Base-by-base conservation (phyloP, 1,140 invertebrate species). In the Drosophila setifemur region DNA sequence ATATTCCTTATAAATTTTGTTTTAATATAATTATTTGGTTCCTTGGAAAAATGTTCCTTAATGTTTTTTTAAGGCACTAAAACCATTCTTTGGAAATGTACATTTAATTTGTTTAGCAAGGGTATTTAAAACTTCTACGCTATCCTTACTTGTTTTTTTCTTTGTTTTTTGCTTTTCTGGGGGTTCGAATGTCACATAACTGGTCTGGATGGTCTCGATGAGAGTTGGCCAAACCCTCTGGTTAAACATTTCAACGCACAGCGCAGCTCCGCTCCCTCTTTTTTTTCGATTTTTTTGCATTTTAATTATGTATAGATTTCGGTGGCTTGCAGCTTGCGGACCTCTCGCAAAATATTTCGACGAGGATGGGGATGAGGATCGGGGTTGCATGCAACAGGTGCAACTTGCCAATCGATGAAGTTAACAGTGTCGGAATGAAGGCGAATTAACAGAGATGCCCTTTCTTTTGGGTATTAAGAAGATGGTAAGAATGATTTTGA, bases 291-390 rank as follows among this genome's bases (percentile, higher is more conserved):
- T 23, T n/a, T 50, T 40, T 48, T 42, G 9, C n/a, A 35, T 74
- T 76, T 83, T 83, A 83, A 83, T 83, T 86, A 82, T 72, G 64
- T 86, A 85, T 83, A 85, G 79, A 83, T 83, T 83, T 83, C 42
- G 69, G 52, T 31, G 44, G 64, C 64, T 71, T 83, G 78, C 78
- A 85, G 73, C 78, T 78, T 83, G 78, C 79, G 39, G 43, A 12
- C 12, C 7, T 37, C n/a, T n/a, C n/a, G 33, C 31, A 35, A 14
- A 12, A 14, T 35, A 4, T 12, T 12, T n/a, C n/a, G n/a, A n/a
- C n/a, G n/a, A n/a, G n/a, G n/a, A n/a, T n/a, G n/a, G n/a, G n/a
- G n/a, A n/a, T n/a, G n/a, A n/a, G n/a, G n/a, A 47, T 45, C 43
- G 44, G 31, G 2, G 2, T 19, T 12, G 37, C 5, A 39, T 29